Conservation (phyloP, 2,797 vertebrate species). For the Myotis daubentonii region DNA sequence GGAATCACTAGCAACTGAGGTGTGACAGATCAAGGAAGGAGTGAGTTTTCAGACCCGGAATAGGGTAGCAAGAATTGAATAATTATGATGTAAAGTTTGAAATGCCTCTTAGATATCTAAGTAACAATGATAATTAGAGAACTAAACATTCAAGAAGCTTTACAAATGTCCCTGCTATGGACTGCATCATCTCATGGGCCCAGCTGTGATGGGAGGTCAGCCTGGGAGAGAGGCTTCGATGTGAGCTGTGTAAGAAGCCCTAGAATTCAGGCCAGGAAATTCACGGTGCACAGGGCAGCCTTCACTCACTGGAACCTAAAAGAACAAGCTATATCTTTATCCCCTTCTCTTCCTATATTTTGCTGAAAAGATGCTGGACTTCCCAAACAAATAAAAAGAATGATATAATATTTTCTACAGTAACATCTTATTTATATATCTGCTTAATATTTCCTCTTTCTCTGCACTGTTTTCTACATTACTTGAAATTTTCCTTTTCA, state of each 20-base stretch:
- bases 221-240: background rate
- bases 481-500: background rate
- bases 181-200: background rate
- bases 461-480: background rate
- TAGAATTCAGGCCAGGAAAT: accelerated
- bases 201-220: background rate
- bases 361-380: background rate
- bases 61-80: background rate
- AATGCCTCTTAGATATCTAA: background rate
- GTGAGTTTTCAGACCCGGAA: background rate
- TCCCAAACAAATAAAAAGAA: background rate
- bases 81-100: background rate
- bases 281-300: accelerated
- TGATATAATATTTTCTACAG: background rate
- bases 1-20: background rate
- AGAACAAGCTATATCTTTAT: background rate
- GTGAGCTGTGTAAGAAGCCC: background rate
- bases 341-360: background rate
- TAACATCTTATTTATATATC: background rate
- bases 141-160: background rate
- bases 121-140: background rate
- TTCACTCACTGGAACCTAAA: background rate
- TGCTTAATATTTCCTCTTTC: background rate
- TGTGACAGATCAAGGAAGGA: background rate
- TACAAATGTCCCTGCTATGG: background rate